phyloP scores from a whole-genome alignment of 2,797 vertebrate species.

The Anisognathus igniventris region DNA sequence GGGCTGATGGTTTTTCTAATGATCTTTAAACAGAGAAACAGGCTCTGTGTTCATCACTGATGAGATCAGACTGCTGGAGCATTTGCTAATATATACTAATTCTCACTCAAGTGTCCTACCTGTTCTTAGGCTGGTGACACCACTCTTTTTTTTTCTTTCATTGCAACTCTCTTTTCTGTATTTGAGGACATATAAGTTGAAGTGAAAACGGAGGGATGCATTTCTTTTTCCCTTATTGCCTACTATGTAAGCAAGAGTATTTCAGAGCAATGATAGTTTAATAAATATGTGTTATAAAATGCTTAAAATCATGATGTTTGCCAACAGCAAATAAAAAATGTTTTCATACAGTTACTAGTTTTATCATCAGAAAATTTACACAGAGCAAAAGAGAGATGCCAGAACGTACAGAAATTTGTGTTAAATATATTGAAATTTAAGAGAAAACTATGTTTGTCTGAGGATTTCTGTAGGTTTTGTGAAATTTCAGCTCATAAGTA shows the following conservation, averaged over 20 bases:
- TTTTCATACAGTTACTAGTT: not conserved
- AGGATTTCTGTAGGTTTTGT: not conserved
- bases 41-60: not conserved
- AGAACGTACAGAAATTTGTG: not conserved
- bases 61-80: conserved; percentile 9
- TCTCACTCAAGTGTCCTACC: not conserved
- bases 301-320: not conserved
- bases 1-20: conserved; percentile 24
- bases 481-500: not conserved
- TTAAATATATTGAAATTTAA: not conserved
- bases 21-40: conserved; percentile 22
- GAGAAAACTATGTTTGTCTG: not conserved
- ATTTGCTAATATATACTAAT: conserved; percentile 4
- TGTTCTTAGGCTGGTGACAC: not conserved
- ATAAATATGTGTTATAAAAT: not conserved
- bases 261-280: not conserved
- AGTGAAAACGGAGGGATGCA: not conserved
- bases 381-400: not conserved
- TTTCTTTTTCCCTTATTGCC: not conserved
- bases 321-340: not conserved
- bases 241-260: not conserved
- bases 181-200: not conserved
- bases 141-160: not conserved
- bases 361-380: not conserved
- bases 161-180: not conserved